Percentiles rank a stretch among this genome's conserved stretches.
phyloP scores from a whole-genome alignment of 2,888 invertebrate species.

The Drosophila helvetica region DNA sequence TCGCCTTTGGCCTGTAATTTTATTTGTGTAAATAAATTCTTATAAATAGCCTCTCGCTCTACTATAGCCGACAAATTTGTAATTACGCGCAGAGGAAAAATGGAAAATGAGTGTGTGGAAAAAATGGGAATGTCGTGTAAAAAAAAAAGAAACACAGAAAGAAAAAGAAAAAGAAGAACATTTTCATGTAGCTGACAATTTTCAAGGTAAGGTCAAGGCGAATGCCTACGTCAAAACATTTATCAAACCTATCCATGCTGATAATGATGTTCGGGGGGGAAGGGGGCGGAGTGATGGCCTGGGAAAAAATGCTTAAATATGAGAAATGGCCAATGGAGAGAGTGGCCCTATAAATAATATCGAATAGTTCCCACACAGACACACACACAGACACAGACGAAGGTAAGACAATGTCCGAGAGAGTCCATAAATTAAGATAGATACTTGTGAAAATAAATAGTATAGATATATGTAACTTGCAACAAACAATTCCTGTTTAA shows the following conservation, averaged over 20 bases:
- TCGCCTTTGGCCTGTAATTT: constrained; percentile 14
- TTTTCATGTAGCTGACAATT: constrained; percentile 67
- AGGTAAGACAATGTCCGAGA: constrained; percentile 29
- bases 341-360: constrained; percentile 56
- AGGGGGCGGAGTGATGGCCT: constrained; percentile 9
- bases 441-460: constrained; percentile 28
- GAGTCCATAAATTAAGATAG: constrained; percentile 32
- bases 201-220: constrained; percentile 77
- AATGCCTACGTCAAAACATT: constrained; percentile 66
- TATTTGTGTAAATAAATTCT: constrained; percentile 51
- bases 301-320: constrained; percentile 39
- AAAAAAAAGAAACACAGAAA: no score
- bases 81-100: constrained; percentile 59
- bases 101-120: constrained; percentile 7
- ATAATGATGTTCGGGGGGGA: constrained; percentile 6
- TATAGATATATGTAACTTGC: background rate
- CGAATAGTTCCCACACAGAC: constrained; percentile 31
- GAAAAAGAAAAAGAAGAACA: no score
- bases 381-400: background rate
- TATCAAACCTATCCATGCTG: constrained; percentile 50
- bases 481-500: constrained; percentile 17
- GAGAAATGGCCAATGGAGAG: constrained; percentile 24
- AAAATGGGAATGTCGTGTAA: constrained; percentile 27
- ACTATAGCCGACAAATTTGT: constrained; percentile 47
- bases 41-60: constrained; percentile 61